phyloP scores from a whole-genome alignment of 2,113 vertebrate genomes.

The Gallinago paraguaiae region DNA sequence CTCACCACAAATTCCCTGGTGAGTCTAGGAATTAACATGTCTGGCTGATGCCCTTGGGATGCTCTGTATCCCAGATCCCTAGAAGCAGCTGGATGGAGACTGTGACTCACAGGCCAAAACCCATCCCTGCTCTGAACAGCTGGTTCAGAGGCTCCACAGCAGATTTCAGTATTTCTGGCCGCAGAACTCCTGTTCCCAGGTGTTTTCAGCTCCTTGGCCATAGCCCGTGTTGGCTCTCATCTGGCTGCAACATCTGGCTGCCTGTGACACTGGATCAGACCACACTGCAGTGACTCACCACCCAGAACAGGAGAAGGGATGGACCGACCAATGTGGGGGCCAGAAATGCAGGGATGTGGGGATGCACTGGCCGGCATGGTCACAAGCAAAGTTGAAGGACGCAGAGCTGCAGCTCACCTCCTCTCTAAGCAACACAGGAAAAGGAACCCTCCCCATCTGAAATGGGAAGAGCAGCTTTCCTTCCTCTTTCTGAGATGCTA shows the following conservation, averaged over 20 bases:
- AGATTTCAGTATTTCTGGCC: background rate
- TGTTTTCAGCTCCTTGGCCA: rapidly evolving
- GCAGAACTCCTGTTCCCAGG: background rate
- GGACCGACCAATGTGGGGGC: rapidly evolving
- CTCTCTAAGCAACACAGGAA: conserved; percentile 47
- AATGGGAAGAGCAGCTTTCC: conserved; percentile 62
- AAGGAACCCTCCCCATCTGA: conserved; percentile 15
- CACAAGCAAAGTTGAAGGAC: background rate
- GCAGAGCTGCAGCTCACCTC: background rate
- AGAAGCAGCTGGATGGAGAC: background rate
- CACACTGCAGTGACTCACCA: background rate
- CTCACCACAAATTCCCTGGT: background rate
- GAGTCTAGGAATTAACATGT: background rate
- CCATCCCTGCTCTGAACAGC: background rate
- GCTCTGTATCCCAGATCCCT: background rate
- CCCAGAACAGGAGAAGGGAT: background rate
- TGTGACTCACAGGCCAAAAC: rapidly evolving
- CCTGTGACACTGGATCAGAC: background rate
- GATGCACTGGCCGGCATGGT: rapidly evolving
- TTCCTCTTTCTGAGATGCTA: conserved; percentile 66
- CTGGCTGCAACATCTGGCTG: background rate
- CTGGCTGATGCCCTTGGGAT: rapidly evolving
- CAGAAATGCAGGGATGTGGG: background rate
- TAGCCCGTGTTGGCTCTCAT: rapidly evolving
- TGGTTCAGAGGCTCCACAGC: background rate